A percentile compares a stretch with the other conserved stretches of the same genome.
phyloP scores from a whole-genome alignment of 1,140 invertebrate species.

The Drosophila saltans region DNA sequence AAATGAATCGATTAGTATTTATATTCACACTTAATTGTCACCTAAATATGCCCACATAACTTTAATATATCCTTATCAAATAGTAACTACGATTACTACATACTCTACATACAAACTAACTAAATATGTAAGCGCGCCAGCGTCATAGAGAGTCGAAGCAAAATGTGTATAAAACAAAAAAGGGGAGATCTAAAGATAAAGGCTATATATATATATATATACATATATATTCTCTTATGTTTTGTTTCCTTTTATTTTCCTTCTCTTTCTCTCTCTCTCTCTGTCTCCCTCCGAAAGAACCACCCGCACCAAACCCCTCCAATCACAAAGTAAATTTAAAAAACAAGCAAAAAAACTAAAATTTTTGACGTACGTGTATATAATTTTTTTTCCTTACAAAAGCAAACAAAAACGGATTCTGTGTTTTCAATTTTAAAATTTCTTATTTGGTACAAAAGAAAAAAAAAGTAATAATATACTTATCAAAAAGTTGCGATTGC shows the following conservation, averaged over 20 bases:
- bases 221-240: too few relatives aligned
- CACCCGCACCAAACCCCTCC: background rate
- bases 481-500: conserved; percentile 59
- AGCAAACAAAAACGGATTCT: background rate
- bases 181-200: conserved; percentile 13
- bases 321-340: conserved; percentile 6
- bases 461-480: conserved; percentile 57
- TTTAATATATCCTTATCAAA: background rate
- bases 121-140: conserved; percentile 21
- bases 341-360: conserved; percentile 29
- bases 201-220: background rate
- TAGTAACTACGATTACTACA: conserved; percentile 4
- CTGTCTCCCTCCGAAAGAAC: background rate
- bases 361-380: conserved; percentile 82
- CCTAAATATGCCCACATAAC: conserved; percentile 5
- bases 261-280: background rate
- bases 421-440: conserved; percentile 22
- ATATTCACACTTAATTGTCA: conserved; percentile 39
- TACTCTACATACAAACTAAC: conserved; percentile 22
- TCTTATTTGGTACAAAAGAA: conserved; percentile 36
- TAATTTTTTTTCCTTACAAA: conserved; percentile 65
- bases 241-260: conserved; percentile 3
- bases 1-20: conserved; percentile 81
- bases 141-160: conserved; percentile 33
- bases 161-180: background rate